Evolutionary conservation across 2,113 vertebrate species (phyloP), one percentile per base, ranked within the genome.

Genomic region (Dissostichus mawsoni): DNA sequence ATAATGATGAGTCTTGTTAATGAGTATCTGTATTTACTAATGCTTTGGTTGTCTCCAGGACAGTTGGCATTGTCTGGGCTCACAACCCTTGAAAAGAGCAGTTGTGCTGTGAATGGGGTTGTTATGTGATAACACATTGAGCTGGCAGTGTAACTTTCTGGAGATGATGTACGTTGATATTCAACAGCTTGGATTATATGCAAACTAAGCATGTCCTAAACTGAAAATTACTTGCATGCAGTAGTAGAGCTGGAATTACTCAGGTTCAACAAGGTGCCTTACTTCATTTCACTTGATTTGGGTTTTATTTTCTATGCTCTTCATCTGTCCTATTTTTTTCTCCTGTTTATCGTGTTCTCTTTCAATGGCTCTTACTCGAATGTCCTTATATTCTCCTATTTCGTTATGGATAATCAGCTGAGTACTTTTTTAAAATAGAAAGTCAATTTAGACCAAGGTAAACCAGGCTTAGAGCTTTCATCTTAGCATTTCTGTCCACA

Each of bases 161-260:
- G 55, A 82, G 74, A 80, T 74, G 17, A 80, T 86, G 52, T 77
- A 74, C 81, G 85, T 81, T 85, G 78, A 65, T 69, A 58, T 69
- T 36, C 67, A 52, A 71, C 16, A 9, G 3, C 81, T 91, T 84
- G 85, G 73, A 84, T 79, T 90, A 74, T 78, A 25, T 69, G 25
- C 75, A 88, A 81, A 83, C 67, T 83, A 90, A 87, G 64, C 62
- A 36, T 76, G 65, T 53, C 74, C 69, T 57, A 79, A 74, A 78
- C 58, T 56, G 66, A 48, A 74, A 78, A 87, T 91, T 84, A 82
- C 65, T 86, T 58, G 62, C 70, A 76, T 69, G 61, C 55, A 74
- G 88, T 82, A 89, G 76, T 84, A 74, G 74, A 89, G 72, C 65
- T 63, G 64, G 71, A 81, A 87, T 29, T 29, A 29, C 29, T 76